Evolutionary conservation across 2,113 vertebrate species (phyloP).

Genomic region (Pyrgilauda ruficollis): DNA sequence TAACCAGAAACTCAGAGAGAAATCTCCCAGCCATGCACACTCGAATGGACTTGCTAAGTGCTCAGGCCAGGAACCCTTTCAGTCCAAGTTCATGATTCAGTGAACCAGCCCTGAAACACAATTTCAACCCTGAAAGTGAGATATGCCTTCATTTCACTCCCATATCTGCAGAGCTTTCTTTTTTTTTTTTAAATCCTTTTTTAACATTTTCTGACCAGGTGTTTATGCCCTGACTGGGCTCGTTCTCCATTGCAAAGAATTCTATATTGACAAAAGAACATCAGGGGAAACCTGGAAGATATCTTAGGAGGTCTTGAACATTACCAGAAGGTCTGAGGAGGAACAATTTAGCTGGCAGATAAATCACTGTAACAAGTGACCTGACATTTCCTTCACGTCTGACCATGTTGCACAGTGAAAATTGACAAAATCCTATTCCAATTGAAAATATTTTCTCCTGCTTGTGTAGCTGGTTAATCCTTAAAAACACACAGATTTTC

Average conservation of each 20-base stretch:
- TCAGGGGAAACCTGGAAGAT: neutral
- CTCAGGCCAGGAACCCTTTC: neutral
- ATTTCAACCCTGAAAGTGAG: constrained; percentile 9
- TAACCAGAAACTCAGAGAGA: neutral
- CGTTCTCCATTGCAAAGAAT: neutral
- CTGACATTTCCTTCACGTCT: neutral
- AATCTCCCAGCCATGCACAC: neutral
- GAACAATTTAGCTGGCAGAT: constrained; percentile 13
- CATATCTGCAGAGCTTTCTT: neutral
- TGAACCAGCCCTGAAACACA: constrained; percentile 1
- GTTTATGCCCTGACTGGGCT: neutral
- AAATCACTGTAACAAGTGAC: constrained; percentile 25
- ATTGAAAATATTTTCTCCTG: neutral
- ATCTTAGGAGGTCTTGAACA: neutral
- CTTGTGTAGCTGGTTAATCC: constrained; percentile 20
- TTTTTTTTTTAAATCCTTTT: neutral
- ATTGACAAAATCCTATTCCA: neutral
- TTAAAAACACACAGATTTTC: neutral
- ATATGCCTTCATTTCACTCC: neutral
- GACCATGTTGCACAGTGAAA: neutral
- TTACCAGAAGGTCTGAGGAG: neutral
- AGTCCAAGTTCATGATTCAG: neutral
- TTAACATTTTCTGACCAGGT: neutral
- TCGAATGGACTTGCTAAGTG: neutral
- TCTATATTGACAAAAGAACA: neutral